Percentiles rank a stretch among this genome's conserved stretches.
Evolutionary conservation across 2,797 vertebrate genomes (phyloP).

Genomic region (Aphelocoma californica): DNA sequence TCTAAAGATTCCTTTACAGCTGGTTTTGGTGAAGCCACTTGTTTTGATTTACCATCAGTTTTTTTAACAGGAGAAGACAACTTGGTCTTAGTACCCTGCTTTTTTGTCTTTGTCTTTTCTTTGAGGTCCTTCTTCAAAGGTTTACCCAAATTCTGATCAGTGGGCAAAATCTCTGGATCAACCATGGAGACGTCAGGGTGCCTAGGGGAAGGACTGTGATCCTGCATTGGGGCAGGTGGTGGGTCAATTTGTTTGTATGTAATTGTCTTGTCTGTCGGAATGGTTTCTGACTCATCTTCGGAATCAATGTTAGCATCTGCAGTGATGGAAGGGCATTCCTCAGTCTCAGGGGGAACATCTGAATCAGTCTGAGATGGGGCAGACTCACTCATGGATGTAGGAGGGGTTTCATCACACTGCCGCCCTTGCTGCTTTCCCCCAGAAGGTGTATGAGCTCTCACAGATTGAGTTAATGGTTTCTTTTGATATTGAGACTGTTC

Average conservation of each 20-base stretch:
- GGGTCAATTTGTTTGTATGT: conserved; percentile 91
- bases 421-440: not conserved
- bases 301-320: conserved; percentile 93
- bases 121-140: conserved; percentile 86
- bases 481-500: not conserved
- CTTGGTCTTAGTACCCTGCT: conserved; percentile 85
- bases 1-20: conserved; percentile 81
- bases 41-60: conserved; percentile 78
- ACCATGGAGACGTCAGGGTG: conserved; percentile 93
- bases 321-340: conserved; percentile 82
- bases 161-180: conserved; percentile 87
- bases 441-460: not conserved
- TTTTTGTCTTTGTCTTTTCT: conserved; percentile 90
- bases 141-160: conserved; percentile 83
- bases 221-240: conserved; percentile 83
- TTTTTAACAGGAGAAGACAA: conserved; percentile 87
- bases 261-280: conserved; percentile 93
- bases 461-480: not conserved
- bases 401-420: not conserved
- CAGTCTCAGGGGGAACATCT: conserved; percentile 93
- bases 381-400: not conserved
- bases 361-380: conserved; percentile 93
- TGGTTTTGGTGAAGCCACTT: conserved; percentile 78
- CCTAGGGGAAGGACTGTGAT: conserved; percentile 86
- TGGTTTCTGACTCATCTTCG: conserved; percentile 95